These are phyloP conservation scores for Holacanthus passer DNA, from an alignment of 2,113 vertebrate species.

Conservation along the genomic window DNA sequence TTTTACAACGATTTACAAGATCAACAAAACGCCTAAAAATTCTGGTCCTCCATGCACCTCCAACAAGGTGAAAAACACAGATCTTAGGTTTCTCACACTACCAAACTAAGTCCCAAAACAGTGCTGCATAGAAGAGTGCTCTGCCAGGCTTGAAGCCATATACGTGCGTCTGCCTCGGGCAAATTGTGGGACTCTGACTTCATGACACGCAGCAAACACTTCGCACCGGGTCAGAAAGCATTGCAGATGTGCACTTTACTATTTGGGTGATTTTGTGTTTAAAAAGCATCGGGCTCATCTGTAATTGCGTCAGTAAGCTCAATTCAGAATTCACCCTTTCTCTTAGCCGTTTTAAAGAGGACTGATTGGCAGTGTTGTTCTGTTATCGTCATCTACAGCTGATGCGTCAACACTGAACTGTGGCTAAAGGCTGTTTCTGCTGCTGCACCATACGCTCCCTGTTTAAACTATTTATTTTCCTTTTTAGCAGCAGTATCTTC, in stretches of 20 bases:
- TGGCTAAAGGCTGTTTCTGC: conserved; percentile 8
- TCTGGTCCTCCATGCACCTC: not conserved
- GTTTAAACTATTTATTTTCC: conserved; percentile 8
- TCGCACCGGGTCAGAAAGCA: conserved; percentile 11
- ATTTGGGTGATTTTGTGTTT: not conserved
- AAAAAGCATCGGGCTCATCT: not conserved
- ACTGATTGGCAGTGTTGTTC: not conserved
- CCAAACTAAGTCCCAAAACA: conserved; percentile 50
- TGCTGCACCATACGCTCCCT: conserved; percentile 15
- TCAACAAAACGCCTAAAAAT: conserved; percentile 21
- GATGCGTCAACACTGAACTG: conserved; percentile 12
- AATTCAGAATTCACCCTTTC: not conserved
- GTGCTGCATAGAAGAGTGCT: conserved; percentile 26
- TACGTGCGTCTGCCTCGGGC: conserved; percentile 44
- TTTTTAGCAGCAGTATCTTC: conserved; percentile 5
- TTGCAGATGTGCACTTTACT: conserved; percentile 12
- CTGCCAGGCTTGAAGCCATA: conserved; percentile 45
- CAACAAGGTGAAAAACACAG: conserved; percentile 34
- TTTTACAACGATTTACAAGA: conserved; percentile 9
- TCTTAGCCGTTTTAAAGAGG: conserved; percentile 5
- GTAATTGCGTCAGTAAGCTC: not conserved
- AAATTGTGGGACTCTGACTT: conserved; percentile 31
- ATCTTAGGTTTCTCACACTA: conserved; percentile 32
- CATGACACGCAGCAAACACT: conserved; percentile 37
- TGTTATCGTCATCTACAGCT: not conserved